Evolutionary conservation across 2,888 invertebrate genomes (phyloP).

Genomic region (Herminia tarsipennalis): DNA sequence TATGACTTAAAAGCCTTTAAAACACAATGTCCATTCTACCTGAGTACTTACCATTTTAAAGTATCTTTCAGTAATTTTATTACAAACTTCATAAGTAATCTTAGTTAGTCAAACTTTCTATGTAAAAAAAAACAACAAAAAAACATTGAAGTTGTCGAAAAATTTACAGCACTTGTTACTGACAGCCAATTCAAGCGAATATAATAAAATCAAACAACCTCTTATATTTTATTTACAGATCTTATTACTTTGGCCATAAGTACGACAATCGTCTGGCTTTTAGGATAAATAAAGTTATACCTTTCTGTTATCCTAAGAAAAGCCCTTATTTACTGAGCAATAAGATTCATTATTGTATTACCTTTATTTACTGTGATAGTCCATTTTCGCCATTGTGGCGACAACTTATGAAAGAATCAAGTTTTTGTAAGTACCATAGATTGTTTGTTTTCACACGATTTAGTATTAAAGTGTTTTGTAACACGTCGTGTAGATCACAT

Average conservation of each 20-base stretch:
- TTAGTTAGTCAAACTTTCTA: too few species aligned
- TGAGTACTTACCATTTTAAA: too few species aligned
- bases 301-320: constrained; percentile 22
- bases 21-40: too few species aligned
- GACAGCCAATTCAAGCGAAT: constrained; percentile 59
- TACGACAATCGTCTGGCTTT: constrained; percentile 40
- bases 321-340: constrained; percentile 23
- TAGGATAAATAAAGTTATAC: constrained; percentile 9
- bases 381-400: constrained; percentile 59
- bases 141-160: constrained; percentile 48
- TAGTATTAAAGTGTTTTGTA: constrained; percentile 47
- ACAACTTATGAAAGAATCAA: constrained; percentile 68
- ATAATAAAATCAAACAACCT: constrained; percentile 58
- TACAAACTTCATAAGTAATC: too few species aligned
- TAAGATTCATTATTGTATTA: constrained; percentile 33
- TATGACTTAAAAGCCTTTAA: too few species aligned
- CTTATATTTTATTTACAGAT: constrained; percentile 27
- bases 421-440: constrained; percentile 51
- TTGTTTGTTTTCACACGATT: constrained; percentile 54
- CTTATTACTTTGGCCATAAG: constrained; percentile 38
- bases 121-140: too few species aligned
- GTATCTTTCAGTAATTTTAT: too few species aligned
- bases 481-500: constrained; percentile 18
- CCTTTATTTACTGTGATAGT: constrained; percentile 43
- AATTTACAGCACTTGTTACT: constrained; percentile 62